Evolutionary conservation across 2,113 vertebrate species (phyloP), one percentile per base, ranked within the genome.

Genomic region (Xiphophorus hellerii): DNA sequence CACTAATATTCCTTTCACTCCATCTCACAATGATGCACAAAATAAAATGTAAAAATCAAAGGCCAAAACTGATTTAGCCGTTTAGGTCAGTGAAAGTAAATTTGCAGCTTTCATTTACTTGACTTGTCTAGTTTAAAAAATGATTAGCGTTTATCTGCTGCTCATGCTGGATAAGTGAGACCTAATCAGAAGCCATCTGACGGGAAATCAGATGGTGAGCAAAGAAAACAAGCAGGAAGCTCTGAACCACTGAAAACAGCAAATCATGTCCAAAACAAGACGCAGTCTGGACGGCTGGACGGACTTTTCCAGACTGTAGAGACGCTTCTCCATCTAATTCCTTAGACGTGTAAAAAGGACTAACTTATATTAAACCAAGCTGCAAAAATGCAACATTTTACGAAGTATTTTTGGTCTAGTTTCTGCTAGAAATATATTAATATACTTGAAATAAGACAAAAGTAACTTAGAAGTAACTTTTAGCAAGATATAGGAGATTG

Each of bases 181-280:
- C 22, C 10, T 25, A 58, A 58, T 58, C 51, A 9, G 22, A 54
- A 30, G 65, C 73, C 76, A 68, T 62, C 29, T 65, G 37, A 73
- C n/a, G 51, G 42, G 44, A 22, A 67, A 69, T 87, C 77, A 86
- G 71, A 81, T 69, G 84, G 82, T 11, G 71, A 67, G 66, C 61
- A 76, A 60, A 20, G 68, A 83, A 69, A 83, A 79, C 72, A 84
- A 85, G 71, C 28, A 22, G 15, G 73, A 82, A 77, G 71, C 85
- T 74, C 12, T 60, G 73, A 77, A 79, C 62, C 77, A 73, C 2
- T 48, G 39, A 31, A 75, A 85, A 79, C 67, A 79, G 35, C 63
- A 79, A 12, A 37, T 17, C 58, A 37, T 28, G 7, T 69, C 65
- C 73, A 82, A 69, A 77, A 28, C 42, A 9, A 42, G 42, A 51